Conservation (phyloP, 2,888 invertebrate species). For the Eristalis intricaria region DNA sequence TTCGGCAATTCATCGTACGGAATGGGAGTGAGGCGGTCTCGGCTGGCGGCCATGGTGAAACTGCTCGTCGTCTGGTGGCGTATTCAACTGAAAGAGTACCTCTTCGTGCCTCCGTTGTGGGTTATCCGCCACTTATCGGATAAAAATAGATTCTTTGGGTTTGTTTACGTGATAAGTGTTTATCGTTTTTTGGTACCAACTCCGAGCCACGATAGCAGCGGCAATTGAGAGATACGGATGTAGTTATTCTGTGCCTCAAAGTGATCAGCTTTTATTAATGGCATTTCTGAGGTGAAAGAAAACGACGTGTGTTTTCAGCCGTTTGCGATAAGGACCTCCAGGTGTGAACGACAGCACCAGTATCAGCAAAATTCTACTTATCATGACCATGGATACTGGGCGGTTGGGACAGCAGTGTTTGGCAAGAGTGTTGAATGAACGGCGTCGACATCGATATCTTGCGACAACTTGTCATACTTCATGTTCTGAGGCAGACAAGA, state of each 20-base stretch:
- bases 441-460: neutral
- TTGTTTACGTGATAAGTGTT: slow-evolving; percentile 40
- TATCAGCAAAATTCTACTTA: neutral
- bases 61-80: neutral
- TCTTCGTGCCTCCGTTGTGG: neutral
- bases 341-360: neutral
- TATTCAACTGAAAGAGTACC: neutral
- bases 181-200: slow-evolving; percentile 69
- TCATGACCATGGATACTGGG: neutral
- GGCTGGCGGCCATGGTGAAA: neutral
- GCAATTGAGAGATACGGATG: neutral
- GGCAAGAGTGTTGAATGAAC: neutral
- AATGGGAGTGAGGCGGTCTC: slow-evolving; percentile 66
- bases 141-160: slow-evolving; percentile 8
- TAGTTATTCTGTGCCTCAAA: neutral
- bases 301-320: neutral
- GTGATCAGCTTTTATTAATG: neutral
- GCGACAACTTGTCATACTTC: neutral
- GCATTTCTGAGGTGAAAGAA: neutral
- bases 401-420: neutral
- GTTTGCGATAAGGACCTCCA: neutral
- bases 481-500: neutral
- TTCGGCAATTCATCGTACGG: slow-evolving; percentile 54
- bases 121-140: slow-evolving; percentile 18
- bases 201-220: slow-evolving; percentile 31